phyloP scores from a whole-genome alignment of 2,888 invertebrate species.

The Archips crataeganus region DNA sequence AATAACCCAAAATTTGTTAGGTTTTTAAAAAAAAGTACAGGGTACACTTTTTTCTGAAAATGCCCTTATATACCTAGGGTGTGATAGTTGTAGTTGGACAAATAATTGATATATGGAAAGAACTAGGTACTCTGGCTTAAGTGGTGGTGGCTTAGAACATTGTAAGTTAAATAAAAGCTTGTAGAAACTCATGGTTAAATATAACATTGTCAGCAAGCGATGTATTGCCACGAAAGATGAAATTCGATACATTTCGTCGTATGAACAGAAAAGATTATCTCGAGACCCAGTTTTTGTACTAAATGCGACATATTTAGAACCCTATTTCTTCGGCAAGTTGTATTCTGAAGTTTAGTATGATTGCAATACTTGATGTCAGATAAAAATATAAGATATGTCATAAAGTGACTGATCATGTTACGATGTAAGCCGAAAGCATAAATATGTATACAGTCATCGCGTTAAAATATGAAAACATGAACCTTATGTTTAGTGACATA shows the following conservation, averaged over 20 bases:
- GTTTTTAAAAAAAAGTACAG: too few relatives aligned
- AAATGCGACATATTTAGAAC: conserved; percentile 4
- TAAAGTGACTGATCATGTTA: conserved; percentile 59
- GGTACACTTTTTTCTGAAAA: too few relatives aligned
- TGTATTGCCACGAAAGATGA: not conserved
- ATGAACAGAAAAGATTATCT: not conserved
- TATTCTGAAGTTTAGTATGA: not conserved
- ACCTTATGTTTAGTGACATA: too few relatives aligned
- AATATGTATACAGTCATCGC: too few relatives aligned
- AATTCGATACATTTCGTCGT: not conserved
- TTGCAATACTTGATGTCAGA: conserved; percentile 11
- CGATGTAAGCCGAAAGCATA: conserved; percentile 14
- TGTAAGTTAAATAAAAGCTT: too few relatives aligned
- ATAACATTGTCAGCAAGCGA: not conserved
- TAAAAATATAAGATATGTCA: conserved; percentile 56
- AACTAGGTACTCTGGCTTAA: too few relatives aligned
- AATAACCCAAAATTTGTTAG: too few relatives aligned
- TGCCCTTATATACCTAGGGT: too few relatives aligned
- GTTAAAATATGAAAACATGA: too few relatives aligned
- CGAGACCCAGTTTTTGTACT: not conserved
- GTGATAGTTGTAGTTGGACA: too few relatives aligned
- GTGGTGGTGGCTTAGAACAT: too few relatives aligned
- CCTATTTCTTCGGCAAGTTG: not conserved
- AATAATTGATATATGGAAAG: too few relatives aligned
- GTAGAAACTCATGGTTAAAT: not conserved